phyloP scores from a whole-genome alignment of 2,113 vertebrate species.

The Rhodinocichla rosea region DNA sequence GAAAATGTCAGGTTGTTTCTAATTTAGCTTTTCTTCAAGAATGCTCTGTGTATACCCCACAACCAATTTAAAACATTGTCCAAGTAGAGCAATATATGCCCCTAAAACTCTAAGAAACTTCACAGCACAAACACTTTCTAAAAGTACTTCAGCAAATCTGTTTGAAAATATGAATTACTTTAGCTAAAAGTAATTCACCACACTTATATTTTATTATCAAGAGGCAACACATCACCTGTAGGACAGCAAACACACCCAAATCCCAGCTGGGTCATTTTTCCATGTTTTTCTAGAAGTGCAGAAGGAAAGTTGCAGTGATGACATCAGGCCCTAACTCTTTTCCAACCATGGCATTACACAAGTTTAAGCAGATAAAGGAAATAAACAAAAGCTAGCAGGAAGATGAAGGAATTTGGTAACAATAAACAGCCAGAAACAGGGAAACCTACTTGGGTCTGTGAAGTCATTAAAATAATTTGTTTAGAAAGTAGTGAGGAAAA shows the following conservation, averaged over 20 bases:
- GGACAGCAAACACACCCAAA: neutral
- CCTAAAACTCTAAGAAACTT: neutral
- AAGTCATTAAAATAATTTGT: neutral
- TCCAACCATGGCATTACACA: neutral
- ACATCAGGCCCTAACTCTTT: neutral
- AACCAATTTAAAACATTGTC: neutral
- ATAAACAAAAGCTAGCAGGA: neutral
- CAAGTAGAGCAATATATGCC: neutral
- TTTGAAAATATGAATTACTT: neutral
- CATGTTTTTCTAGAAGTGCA: neutral
- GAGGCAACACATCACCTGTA: neutral
- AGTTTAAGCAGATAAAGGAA: neutral
- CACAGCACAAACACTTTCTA: neutral
- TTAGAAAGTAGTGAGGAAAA: neutral
- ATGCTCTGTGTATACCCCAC: neutral
- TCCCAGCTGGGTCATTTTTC: neutral
- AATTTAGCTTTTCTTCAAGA: neutral
- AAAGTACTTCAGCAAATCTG: neutral
- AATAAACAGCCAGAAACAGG: neutral
- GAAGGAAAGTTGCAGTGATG: neutral
- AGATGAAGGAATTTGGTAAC: neutral
- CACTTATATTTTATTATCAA: neutral
- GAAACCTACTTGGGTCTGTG: neutral
- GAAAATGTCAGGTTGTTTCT: neutral
- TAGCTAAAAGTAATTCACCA: neutral